Base-by-base conservation (phyloP, 1,140 invertebrate species). In the Tribolium madens region DNA sequence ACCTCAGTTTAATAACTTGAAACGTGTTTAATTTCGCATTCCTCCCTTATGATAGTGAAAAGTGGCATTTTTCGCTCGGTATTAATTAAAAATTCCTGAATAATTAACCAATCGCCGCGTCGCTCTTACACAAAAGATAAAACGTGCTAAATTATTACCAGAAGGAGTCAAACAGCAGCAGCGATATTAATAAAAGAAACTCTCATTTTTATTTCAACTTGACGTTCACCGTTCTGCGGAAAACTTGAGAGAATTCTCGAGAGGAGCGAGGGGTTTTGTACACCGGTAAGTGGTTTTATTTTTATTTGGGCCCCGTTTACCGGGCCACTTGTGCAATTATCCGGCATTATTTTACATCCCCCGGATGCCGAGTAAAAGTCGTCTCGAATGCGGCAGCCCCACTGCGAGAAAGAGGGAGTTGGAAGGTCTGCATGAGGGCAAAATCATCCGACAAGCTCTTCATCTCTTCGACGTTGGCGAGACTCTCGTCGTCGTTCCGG, bases 1-100 rank as follows among this genome's bases (percentile, higher is more conserved):
- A 31, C 57, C 21, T 9, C 57, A 14, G 57, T 64, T 64, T 64
- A 64, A 64, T 64, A 64, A 64, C 21, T 64, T 64, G 5, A 64
- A 64, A 64, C 57, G 57, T 64, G 57, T 64, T 64, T 64, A 64
- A 64, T 33, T 31, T 26, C 26, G 26, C 57, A 64, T 33, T 64
- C 21, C 57, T 33, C 57, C 12, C 57, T 64, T 64, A 36, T 64
- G 57, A 33, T 64, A 64, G 57, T 64, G 52, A 57, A 57, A 57
- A 57, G 52, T 57, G 52, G 52, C 57, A 26, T 64, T 64, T 64
- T 64, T 64, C 36, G 36, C 36, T 42, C 36, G 0, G 57, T 64
- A 64, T 64, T 64, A 64, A 64, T 64, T 64, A 64, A 64, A 64
- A 64, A 64, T 64, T 64, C 57, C 57, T 64, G 57, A 64, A 64